Base-by-base conservation (phyloP, 37 sponge, comb jelly and placozoan genomes). In the Sycon ciliatum region DNA sequence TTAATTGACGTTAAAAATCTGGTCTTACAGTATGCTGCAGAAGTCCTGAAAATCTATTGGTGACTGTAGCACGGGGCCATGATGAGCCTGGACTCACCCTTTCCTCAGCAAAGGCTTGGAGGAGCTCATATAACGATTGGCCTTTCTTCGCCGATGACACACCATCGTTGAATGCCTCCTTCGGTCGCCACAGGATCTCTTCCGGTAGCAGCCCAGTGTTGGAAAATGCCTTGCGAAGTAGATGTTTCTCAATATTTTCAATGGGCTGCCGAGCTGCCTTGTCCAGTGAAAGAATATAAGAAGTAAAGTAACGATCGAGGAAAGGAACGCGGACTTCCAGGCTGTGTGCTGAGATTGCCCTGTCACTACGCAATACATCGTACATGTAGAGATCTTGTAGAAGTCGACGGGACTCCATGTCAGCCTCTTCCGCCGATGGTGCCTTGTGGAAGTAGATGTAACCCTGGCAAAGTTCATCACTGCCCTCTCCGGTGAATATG, bases 371-470 rank as follows among this genome's bases (percentile, higher is more conserved):
- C 36, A 87, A 69, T 18, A 65, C 66, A 35, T 87, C 88, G 40
- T 67, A 80, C 30, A 72, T 68, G 37, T 83, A 80, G 69, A 87
- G 76, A 34, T 83, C 80, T 16, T 74, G 24, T 16, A 84, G 76
- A 24, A 79, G 71, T 32, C 75, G 56, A 1, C 39, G 60, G 27
- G 72, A 74, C 66, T 84, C 84, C 27, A 3, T 32, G 26, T 84
- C 75, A 23, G 40, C 75, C 4, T 74, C 71, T 24, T 67, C 55
- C 2, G 71, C 42, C 33, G 69, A 46, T 0, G 88, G 88, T 22
- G 88, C 81, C 22, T 77, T 79, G 73, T 87, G 80, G 73, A 87
- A 87, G 70, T 87, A 83, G 34, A 83, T 46, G 69, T 87, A 87
- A 26, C 84, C 83, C 29, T 76, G 78, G 56, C 74, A 73, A 1